Conservation (phyloP, 2,888 invertebrate species). For the Diadromus collaris region DNA sequence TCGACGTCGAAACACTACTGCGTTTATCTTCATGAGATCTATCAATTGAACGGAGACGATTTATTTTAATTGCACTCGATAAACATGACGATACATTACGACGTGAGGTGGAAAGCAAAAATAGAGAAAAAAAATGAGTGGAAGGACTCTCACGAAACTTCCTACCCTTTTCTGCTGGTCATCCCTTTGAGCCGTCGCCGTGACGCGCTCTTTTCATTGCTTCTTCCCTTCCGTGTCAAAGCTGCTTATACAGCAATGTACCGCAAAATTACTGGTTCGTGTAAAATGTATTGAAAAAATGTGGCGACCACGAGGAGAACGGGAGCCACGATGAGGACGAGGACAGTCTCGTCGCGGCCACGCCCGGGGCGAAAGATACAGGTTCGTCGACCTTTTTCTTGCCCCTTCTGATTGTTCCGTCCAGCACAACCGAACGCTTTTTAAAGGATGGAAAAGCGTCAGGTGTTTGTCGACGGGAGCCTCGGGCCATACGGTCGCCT, state of each 20-base stretch:
- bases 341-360: slow-evolving; percentile 32
- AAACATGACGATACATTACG: too few species aligned
- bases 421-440: slow-evolving; percentile 47
- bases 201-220: slow-evolving; percentile 1
- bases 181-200: not conserved
- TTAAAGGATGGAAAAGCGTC: slow-evolving; percentile 60
- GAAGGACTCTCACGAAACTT: slow-evolving; percentile 4
- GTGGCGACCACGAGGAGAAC: slow-evolving; percentile 20
- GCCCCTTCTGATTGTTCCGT: slow-evolving; percentile 50
- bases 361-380: slow-evolving; percentile 34
- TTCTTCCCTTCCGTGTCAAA: slow-evolving; percentile 1
- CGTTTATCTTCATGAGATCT: too few species aligned
- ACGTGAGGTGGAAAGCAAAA: too few species aligned
- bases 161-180: not conserved
- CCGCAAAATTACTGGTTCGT: slow-evolving; percentile 32
- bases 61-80: too few species aligned
- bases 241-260: slow-evolving; percentile 2
- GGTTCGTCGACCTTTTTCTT: slow-evolving; percentile 65
- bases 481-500: slow-evolving; percentile 53
- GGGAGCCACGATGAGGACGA: slow-evolving; percentile 3
- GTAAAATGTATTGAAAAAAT: slow-evolving; percentile 46
- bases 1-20: too few species aligned
- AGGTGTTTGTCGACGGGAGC: slow-evolving; percentile 64
- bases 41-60: too few species aligned
- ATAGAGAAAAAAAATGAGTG: not conserved